Evolutionary conservation across 2,797 vertebrate genomes (phyloP).

Genomic region (Rhincodon typus): DNA sequence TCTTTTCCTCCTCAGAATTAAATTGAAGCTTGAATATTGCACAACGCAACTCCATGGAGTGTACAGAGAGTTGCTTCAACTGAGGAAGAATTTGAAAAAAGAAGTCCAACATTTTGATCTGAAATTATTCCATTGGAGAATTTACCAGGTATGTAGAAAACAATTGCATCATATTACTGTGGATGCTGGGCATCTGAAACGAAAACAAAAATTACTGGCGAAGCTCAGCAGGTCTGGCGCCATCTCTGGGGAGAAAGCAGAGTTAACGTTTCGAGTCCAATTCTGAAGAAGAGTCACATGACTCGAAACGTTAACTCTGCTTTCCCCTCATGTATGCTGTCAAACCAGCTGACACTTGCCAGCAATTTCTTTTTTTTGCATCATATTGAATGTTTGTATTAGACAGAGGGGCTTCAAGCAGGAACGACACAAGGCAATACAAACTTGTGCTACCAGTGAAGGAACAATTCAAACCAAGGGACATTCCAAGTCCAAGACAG

Average conservation of each 20-base stretch:
- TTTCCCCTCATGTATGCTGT: no score
- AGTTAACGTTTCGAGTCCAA: no score
- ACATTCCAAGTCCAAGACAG: no score
- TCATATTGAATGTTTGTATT: not conserved
- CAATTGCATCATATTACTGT: not conserved
- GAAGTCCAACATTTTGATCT: not conserved
- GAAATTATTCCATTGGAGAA: not conserved
- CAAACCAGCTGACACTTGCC: no score
- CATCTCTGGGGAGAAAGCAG: no score
- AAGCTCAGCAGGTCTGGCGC: no score
- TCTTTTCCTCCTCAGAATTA: not conserved
- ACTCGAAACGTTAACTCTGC: no score
- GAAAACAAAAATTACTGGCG: no score
- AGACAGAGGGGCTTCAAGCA: not conserved
- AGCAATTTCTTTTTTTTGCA: not conserved
- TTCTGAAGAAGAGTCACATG: no score
- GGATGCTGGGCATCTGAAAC: no score
- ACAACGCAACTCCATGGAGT: not conserved
- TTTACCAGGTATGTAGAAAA: constrained; percentile 17
- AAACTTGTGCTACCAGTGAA: no score
- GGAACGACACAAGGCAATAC: not conserved
- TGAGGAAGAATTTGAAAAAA: not conserved
- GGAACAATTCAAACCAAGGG: no score
- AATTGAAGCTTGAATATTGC: not conserved
- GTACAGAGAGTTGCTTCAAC: not conserved